A percentile compares a stretch with the other conserved stretches of the same genome.
Conservation (phyloP, 2,888 invertebrate species). For the Drosophila putrida region DNA sequence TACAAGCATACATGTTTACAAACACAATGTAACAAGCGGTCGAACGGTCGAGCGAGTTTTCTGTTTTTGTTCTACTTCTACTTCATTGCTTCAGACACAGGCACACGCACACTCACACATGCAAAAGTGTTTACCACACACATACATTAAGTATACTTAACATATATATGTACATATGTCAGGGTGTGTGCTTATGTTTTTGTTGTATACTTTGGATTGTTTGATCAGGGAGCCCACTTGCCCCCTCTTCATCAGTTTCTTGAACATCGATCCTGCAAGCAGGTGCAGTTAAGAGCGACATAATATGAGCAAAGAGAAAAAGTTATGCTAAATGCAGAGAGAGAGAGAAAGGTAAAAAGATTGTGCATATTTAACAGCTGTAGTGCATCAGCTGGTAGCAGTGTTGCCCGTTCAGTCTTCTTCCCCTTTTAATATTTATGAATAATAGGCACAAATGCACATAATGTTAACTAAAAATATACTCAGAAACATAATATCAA, state of each 20-base stretch:
- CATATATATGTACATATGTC: slow-evolving; percentile 14
- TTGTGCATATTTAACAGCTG: slow-evolving; percentile 31
- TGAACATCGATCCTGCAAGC: slow-evolving; percentile 28
- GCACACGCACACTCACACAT: slow-evolving; percentile 10
- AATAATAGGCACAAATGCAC: too few species aligned
- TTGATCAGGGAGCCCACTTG: slow-evolving; percentile 35
- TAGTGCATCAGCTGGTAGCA: slow-evolving; percentile 35
- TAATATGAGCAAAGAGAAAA: not conserved
- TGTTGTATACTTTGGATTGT: slow-evolving; percentile 48
- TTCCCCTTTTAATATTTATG: too few species aligned
- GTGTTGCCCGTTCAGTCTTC: too few species aligned
- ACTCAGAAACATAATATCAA: too few species aligned
- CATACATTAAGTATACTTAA: slow-evolving; percentile 10
- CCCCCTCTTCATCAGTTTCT: not conserved
- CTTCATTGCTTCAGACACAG: slow-evolving; percentile 52
- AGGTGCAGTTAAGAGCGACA: slow-evolving; percentile 5
- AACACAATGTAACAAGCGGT: slow-evolving; percentile 37
- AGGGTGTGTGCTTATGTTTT: slow-evolving; percentile 11
- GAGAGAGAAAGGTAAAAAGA: not conserved
- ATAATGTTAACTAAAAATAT: too few species aligned
- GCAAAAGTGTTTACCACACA: slow-evolving; percentile 18
- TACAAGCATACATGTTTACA: slow-evolving; percentile 15
- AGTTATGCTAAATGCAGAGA: not conserved
- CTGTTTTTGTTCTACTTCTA: slow-evolving; percentile 60
- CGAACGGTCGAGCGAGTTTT: slow-evolving; percentile 52